phyloP scores from a whole-genome alignment of 2,797 vertebrate genomes.

The Ceryle rudis region DNA sequence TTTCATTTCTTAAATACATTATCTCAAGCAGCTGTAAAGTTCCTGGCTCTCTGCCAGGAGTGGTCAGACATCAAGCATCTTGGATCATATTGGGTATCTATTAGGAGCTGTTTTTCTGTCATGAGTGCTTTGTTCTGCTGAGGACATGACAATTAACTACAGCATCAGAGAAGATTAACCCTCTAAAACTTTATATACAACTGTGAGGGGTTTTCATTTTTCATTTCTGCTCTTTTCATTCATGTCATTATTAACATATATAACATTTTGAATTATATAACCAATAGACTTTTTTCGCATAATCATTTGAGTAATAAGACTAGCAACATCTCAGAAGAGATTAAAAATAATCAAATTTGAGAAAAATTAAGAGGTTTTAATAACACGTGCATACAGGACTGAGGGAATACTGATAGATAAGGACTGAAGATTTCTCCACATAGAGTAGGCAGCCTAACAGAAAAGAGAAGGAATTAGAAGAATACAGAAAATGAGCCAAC shows the following conservation, averaged over 20 bases:
- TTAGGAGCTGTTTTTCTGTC: neutral
- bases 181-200: neutral
- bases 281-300: neutral
- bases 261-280: neutral
- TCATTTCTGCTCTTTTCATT: neutral
- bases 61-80: neutral
- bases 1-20: neutral
- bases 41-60: neutral
- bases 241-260: neutral
- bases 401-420: neutral
- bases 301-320: neutral
- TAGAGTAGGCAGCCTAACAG: neutral
- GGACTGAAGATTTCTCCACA: neutral
- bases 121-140: neutral
- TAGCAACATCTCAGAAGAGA: neutral
- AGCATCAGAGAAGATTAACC: neutral
- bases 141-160: neutral
- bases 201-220: neutral
- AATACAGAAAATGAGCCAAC: neutral
- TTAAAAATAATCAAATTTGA: neutral
- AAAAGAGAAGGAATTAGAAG: neutral
- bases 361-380: neutral
- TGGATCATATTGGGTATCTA: neutral
- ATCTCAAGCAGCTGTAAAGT: neutral
- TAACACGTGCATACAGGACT: neutral